Evolutionary conservation across 2,797 vertebrate genomes (phyloP), one percentile per base, ranked within the genome.

Genomic region (Anisognathus igniventris): DNA sequence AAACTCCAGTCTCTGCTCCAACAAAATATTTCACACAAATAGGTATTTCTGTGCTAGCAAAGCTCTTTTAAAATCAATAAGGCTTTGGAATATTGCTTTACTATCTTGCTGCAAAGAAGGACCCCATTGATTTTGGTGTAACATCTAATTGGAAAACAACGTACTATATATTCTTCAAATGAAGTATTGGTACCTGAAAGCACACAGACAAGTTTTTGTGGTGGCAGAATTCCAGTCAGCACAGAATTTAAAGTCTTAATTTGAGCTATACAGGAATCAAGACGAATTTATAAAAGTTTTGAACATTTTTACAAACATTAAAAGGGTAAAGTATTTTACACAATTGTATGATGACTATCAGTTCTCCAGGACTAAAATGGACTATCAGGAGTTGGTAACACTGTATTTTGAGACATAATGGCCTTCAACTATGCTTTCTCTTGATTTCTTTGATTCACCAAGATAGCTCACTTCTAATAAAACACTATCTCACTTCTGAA

Each of bases 61-160:
- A 91, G 47, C 61, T 39, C 17, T 89, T 70, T 73, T 87, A 79
- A 93, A 94, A 82, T 94, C 83, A 79, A 70, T 90, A 70, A 76
- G 14, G 23, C 60, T 95, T 92, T 85, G 60, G 77, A 85, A 85
- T 30, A 60, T 58, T 91, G 40, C 58, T 95, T 86, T 86, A 42
- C 24, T 76, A 35, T 86, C 60, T 90, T 93, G 48, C 77, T 87
- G 45, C 67, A 81, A 58, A 90, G 64, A 28, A 75, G 28, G 33
- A 67, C 28, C 85, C 44, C 70, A 90, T 48, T 95, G 92, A 90
- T 94, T 92, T 89, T 44, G 13, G 31, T 93, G 77, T 89, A 93
- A 83, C 54, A 62, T 82, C 51, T 91, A 76, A 85, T 31, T 82
- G 86, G 44, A n/a, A 73, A 93, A 84, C 67, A 75, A 76, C 24